Evolutionary conservation across 2,797 vertebrate species (phyloP), one percentile per base, ranked within the genome.

Genomic region (Pantherophis vulpinus): DNA sequence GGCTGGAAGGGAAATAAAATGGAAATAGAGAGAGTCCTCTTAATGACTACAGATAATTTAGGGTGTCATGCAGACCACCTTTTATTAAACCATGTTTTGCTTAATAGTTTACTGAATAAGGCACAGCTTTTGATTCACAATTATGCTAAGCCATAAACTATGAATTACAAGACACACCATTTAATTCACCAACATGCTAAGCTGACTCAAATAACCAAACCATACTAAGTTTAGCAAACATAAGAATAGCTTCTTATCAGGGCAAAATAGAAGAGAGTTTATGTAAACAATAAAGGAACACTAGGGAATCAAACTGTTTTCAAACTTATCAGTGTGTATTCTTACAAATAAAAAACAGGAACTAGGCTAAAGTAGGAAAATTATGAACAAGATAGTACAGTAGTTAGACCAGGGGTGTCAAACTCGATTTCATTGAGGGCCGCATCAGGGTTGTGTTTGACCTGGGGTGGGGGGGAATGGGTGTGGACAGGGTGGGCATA

Each of bases 221-320:
- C 70, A 79, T 42, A 79, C 18, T 79, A 79, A 42, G 8, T 37
- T 79, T 79, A 79, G 70, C 70, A 79, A 11, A 47, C 9, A 42
- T 11, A 83, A 42, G 18, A 0, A 11, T 1, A 37, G 47, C 10
- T 89, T 74, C 54, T 2, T 54, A 0, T 25, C 4, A 0, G 2
- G n/a, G 79, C 90, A 12, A 13, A 74, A 91, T 95, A 93, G 63
- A 88, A 88, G 8, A 87, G 14, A 0, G 0, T 7, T 88, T 37
- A 16, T 32, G 63, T 55, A 87, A 10, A 74, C 89, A 47, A 89
- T 2, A 86, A 42, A 83, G 27, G 86, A 86, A 86, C 14, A 66
- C 0, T 0, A 90, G 2, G 0, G 0, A 88, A 56, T 3, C 13
- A 0, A 47, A 61, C 13, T n/a, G 3, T 59, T 83, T 8, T 55